Percentiles rank a stretch among this genome's conserved stretches.
These are phyloP conservation scores for Operophtera brumata DNA, from an alignment of 2,888 invertebrate species.

Conservation along the genomic window DNA sequence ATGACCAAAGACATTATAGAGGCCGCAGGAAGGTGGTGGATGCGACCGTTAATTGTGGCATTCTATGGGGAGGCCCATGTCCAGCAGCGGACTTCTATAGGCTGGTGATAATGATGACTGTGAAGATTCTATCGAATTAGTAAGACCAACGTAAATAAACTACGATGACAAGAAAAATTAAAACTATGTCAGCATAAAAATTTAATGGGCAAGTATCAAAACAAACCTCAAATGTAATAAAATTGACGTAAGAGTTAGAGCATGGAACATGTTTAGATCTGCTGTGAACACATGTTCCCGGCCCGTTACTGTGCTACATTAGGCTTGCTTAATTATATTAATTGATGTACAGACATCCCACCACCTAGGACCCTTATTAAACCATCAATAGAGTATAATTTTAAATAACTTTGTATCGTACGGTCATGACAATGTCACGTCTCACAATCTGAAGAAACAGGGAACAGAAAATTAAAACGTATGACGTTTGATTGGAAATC, in stretches of 20 bases:
- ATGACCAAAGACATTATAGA: too few species aligned
- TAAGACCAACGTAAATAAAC: background rate
- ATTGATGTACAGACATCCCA: conserved; percentile 54
- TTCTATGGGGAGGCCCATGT: too few species aligned
- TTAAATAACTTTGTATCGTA: background rate
- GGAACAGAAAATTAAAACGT: conserved; percentile 2
- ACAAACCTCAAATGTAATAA: conserved; percentile 46
- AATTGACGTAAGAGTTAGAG: conserved; percentile 50
- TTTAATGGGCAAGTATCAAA: conserved; percentile 4
- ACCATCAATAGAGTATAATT: conserved; percentile 3
- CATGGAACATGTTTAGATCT: conserved; percentile 37
- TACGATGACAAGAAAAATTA: background rate
- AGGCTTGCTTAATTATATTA: conserved; percentile 63
- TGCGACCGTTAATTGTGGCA: too few species aligned
- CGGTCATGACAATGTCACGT: conserved; percentile 5
- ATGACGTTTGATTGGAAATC: background rate
- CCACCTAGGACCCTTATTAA: conserved; percentile 2
- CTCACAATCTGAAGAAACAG: background rate
- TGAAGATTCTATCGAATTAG: background rate
- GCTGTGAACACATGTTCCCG: conserved; percentile 56
- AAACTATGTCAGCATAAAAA: background rate
- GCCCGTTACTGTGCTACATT: conserved; percentile 51
- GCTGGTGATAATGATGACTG: background rate
- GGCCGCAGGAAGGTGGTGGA: too few species aligned
- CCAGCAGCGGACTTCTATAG: too few species aligned